Evolutionary conservation across 2,888 invertebrate genomes (phyloP).

Genomic region (Zygothrica quintamaculata): DNA sequence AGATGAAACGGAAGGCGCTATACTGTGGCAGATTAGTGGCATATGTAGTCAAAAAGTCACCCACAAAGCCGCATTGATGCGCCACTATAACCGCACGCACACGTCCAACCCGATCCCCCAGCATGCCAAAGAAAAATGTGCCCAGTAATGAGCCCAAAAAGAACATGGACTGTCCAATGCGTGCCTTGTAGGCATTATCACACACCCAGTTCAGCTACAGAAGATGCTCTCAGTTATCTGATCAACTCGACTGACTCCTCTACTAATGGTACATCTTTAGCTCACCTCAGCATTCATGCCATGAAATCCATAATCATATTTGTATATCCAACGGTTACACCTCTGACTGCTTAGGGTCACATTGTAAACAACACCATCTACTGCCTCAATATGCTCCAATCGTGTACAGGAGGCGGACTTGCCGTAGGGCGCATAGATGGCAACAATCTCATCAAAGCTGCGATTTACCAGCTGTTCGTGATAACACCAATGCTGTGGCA

Average conservation of each 20-base stretch:
- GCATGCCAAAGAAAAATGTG: constrained; percentile 85
- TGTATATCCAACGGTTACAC: constrained; percentile 86
- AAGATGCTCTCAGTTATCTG: not conserved
- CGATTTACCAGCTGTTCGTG: constrained; percentile 72
- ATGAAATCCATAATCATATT: constrained; percentile 85
- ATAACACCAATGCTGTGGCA: constrained; percentile 85
- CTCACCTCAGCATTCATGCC: constrained; percentile 87
- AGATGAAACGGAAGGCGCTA: constrained; percentile 85
- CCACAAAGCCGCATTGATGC: constrained; percentile 85
- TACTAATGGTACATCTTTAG: not conserved
- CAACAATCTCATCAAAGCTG: constrained; percentile 71
- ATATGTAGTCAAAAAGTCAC: constrained; percentile 86
- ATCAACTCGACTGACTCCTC: not conserved
- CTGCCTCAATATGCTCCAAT: constrained; percentile 56
- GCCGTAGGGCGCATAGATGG: constrained; percentile 74
- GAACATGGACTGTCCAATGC: constrained; percentile 86
- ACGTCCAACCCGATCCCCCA: constrained; percentile 86
- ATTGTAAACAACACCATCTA: constrained; percentile 40
- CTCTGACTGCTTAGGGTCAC: constrained; percentile 65
- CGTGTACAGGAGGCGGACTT: constrained; percentile 76
- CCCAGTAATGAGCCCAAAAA: constrained; percentile 87
- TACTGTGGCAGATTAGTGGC: constrained; percentile 85
- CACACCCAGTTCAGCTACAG: constrained; percentile 79
- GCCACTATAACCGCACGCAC: constrained; percentile 86
- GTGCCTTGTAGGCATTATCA: constrained; percentile 86